These are phyloP conservation scores for Malacoraja senta DNA, from an alignment of 2,797 vertebrate genomes.

Conservation along the genomic window DNA sequence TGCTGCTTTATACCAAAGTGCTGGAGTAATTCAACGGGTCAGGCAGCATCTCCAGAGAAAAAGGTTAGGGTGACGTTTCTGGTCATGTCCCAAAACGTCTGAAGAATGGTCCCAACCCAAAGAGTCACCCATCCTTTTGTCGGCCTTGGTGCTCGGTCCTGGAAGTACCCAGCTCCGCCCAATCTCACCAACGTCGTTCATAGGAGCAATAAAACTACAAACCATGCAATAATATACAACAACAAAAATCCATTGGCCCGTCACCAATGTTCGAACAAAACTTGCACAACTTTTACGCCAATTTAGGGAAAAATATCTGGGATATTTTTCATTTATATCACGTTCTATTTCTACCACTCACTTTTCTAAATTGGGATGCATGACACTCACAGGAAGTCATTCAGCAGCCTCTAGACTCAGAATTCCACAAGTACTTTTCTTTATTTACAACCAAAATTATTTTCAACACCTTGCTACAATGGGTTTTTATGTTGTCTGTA, in stretches of 20 bases:
- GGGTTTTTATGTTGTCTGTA: neutral
- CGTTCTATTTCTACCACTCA: neutral
- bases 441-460: neutral
- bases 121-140: too few relatives aligned
- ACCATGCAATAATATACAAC: neutral
- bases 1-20: too few relatives aligned
- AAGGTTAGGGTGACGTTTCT: too few relatives aligned
- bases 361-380: neutral
- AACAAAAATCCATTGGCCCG: neutral
- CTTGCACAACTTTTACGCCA: neutral
- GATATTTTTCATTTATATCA: neutral
- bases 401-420: neutral
- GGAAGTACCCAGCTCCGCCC: neutral
- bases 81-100: too few relatives aligned
- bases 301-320: neutral
- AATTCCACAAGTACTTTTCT: neutral
- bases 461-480: neutral
- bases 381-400: neutral
- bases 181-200: too few relatives aligned
- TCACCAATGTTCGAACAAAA: neutral
- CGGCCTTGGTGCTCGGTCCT: neutral
- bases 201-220: too few relatives aligned
- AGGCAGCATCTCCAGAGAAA: too few relatives aligned
- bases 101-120: too few relatives aligned
- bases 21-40: too few relatives aligned